A percentile compares a stretch with the other conserved stretches of the same genome.
phyloP scores from a whole-genome alignment of 2,113 vertebrate genomes.

The Scophthalmus maximus region DNA sequence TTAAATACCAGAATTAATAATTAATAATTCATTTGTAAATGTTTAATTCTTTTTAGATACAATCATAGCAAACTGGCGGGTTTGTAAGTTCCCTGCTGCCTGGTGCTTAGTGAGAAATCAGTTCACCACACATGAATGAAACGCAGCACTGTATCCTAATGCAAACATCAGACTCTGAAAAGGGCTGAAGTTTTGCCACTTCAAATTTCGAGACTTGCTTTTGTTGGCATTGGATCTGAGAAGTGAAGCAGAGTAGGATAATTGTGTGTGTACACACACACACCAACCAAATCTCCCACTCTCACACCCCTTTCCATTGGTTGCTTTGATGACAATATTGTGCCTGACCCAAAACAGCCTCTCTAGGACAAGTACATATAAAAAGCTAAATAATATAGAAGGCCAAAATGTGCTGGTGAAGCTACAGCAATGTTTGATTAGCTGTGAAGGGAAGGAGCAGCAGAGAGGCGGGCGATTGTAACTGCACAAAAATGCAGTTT shows the following conservation, averaged over 20 bases:
- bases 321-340: slow-evolving; percentile 68
- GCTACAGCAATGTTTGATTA: slow-evolving; percentile 57
- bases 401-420: slow-evolving; percentile 30
- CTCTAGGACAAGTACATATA: slow-evolving; percentile 51
- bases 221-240: slow-evolving; percentile 81
- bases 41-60: slow-evolving; percentile 5
- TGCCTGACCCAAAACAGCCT: slow-evolving; percentile 63
- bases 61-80: slow-evolving; percentile 33
- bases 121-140: slow-evolving; percentile 67
- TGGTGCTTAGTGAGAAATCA: slow-evolving; percentile 60
- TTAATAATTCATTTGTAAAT: neutral
- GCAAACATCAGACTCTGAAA: slow-evolving; percentile 73
- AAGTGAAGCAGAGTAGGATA: slow-evolving; percentile 61
- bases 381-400: slow-evolving; percentile 51
- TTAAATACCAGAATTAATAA: neutral
- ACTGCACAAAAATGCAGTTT: slow-evolving; percentile 19
- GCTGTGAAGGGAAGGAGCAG: slow-evolving; percentile 30
- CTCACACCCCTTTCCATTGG: slow-evolving; percentile 49
- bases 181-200: slow-evolving; percentile 72
- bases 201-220: slow-evolving; percentile 79
- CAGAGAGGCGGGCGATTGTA: slow-evolving; percentile 4
- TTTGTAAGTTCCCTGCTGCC: slow-evolving; percentile 33
- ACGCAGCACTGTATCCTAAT: slow-evolving; percentile 68
- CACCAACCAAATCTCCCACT: slow-evolving; percentile 57
- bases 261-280: slow-evolving; percentile 64